Evolutionary conservation across 2,113 vertebrate genomes (phyloP), one percentile per base, ranked within the genome.

Genomic region (Cepphus grylle): DNA sequence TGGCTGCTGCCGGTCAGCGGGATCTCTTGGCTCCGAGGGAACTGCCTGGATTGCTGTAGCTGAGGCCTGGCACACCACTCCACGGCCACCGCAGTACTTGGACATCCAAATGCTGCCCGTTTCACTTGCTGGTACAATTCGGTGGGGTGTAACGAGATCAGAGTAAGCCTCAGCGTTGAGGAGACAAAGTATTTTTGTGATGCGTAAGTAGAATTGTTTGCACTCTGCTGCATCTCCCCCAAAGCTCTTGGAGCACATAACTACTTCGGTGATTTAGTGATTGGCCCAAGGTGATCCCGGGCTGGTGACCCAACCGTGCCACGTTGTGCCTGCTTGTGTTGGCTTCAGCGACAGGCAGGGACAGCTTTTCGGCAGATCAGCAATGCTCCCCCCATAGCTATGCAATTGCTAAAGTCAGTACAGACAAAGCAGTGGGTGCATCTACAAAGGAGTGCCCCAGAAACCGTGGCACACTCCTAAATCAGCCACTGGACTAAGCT

Each of bases 401-500:
- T 3, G 9, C 1, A 50, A 65, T 1, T 70, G 65, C 59, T 63
- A 1, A 66, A 62, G n/a, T 61, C 40, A 13, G 30, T 27, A 40
- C 6, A 20, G 76, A 74, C 59, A 67, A 59, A 93, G 52, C 50
- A 78, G n/a, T 15, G 21, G 32, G 20, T 79, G n/a, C 4, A 2
- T 0, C 8, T 18, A 45, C 10, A 58, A n/a, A 45, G 47, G 40
- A 50, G 17, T 0, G 0, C 13, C 26, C 55, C 77, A 27, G 15
- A 70, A 85, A 67, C 38, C 5, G 17, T 5, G 38, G 27, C 81
- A 49, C 29, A 2, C 27, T 69, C 29, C 77, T 65, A 2, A 11
- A 26, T 62, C 55, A 59, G 63, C 32, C 65, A 29, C 23, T 4
- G 25, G 47, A 32, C n/a, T 27, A 12, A 45, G 59, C 23, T 88